phyloP scores from a whole-genome alignment of 1,140 invertebrate species.

The Rhagoletis pomonella region DNA sequence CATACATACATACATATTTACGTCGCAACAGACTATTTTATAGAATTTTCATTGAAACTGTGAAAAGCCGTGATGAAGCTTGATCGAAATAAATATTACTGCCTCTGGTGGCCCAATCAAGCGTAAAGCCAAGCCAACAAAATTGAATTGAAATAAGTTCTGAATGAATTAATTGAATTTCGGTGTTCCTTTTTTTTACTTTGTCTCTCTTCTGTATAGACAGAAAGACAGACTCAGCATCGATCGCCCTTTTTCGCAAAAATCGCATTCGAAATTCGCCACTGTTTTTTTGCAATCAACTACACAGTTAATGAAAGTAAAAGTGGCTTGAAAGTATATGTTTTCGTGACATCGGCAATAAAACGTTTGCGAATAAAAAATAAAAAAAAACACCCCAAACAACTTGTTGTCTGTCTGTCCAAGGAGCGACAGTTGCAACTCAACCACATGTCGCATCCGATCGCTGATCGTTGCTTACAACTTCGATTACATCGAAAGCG shows the following conservation, averaged over 20 bases:
- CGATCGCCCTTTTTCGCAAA: background rate
- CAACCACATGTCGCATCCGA: no score
- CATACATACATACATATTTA: no score
- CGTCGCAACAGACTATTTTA: background rate
- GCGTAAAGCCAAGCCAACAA: background rate
- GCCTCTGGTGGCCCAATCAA: background rate
- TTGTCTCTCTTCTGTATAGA: background rate
- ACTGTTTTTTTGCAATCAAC: background rate
- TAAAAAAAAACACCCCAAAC: background rate
- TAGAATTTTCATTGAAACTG: constrained; percentile 17
- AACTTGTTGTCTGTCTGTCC: background rate
- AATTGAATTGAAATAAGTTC: background rate
- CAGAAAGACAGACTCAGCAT: background rate
- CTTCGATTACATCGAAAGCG: constrained; percentile 8
- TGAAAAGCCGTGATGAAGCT: background rate
- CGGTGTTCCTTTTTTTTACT: background rate
- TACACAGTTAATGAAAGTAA: constrained; percentile 20
- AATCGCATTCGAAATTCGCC: background rate
- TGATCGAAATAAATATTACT: background rate
- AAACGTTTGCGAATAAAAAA: background rate
- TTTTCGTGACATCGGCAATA: background rate
- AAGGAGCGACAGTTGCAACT: background rate
- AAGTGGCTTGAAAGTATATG: background rate
- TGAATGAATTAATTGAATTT: constrained; percentile 10
- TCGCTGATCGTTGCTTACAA: background rate